Evolutionary conservation across 2,797 vertebrate species (phyloP).

Genomic region (Catharus ustulatus): DNA sequence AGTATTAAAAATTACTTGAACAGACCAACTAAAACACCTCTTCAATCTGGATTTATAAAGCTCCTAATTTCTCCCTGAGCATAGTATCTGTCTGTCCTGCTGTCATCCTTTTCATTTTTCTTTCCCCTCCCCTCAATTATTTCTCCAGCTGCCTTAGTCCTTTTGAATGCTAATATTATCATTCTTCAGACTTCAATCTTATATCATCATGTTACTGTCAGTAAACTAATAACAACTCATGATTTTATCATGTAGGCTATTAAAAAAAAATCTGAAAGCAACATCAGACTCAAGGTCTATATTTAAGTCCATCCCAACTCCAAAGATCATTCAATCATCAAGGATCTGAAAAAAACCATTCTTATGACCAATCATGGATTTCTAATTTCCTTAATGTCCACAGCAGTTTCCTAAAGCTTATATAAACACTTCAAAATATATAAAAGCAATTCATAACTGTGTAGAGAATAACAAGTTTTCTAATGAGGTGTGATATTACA

Average conservation of each 20-base stretch:
- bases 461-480: background rate
- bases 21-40: background rate
- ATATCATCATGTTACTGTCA: background rate
- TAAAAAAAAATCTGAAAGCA: background rate
- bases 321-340: background rate
- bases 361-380: background rate
- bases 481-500: background rate
- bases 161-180: background rate
- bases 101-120: background rate
- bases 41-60: background rate
- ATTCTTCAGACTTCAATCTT: background rate
- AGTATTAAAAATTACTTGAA: background rate
- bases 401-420: background rate
- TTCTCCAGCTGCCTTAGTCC: background rate
- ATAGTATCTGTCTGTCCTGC: background rate
- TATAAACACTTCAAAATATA: background rate
- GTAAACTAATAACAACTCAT: background rate
- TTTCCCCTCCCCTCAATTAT: background rate
- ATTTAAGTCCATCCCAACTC: background rate
- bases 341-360: background rate
- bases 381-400: background rate
- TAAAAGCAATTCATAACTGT: background rate
- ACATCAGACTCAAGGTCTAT: background rate
- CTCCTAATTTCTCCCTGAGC: background rate
- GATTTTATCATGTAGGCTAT: background rate